phyloP scores from a whole-genome alignment of 1,140 invertebrate genomes.

The Hyposmocoma kahamanoa region DNA sequence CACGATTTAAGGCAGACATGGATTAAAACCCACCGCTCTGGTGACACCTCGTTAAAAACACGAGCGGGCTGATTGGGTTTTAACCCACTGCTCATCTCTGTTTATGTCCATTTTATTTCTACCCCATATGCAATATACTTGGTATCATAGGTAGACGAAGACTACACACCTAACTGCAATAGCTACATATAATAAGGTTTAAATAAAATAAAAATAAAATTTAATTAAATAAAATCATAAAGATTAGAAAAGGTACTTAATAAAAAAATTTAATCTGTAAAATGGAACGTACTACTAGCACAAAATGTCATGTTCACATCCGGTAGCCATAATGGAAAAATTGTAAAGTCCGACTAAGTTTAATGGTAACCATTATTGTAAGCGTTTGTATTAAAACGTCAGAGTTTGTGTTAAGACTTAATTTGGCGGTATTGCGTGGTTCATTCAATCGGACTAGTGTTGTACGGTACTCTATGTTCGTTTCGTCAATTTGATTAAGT shows the following conservation, averaged over 20 bases:
- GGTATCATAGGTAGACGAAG: too few relatives aligned
- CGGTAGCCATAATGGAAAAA: conserved; percentile 52
- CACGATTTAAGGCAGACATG: too few relatives aligned
- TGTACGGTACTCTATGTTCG: background rate
- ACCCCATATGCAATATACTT: too few relatives aligned
- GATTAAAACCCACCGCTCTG: too few relatives aligned
- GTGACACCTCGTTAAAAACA: too few relatives aligned
- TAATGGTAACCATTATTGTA: conserved; percentile 2
- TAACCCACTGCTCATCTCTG: too few relatives aligned
- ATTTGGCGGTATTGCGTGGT: background rate
- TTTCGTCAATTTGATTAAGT: background rate
- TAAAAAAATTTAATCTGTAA: background rate
- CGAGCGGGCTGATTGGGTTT: too few relatives aligned
- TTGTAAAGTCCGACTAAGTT: conserved; percentile 41
- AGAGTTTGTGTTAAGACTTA: background rate
- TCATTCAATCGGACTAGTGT: background rate
- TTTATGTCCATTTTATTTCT: too few relatives aligned
- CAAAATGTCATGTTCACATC: conserved; percentile 36
- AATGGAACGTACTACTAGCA: conserved; percentile 28
- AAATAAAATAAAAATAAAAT: background rate
- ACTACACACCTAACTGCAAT: background rate
- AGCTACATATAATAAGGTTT: background rate
- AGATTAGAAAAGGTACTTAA: background rate
- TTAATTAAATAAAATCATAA: background rate
- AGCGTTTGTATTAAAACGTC: background rate